These are phyloP conservation scores for Loxodonta africana DNA, from an alignment of 2,113 vertebrate species.

Conservation along the genomic window DNA sequence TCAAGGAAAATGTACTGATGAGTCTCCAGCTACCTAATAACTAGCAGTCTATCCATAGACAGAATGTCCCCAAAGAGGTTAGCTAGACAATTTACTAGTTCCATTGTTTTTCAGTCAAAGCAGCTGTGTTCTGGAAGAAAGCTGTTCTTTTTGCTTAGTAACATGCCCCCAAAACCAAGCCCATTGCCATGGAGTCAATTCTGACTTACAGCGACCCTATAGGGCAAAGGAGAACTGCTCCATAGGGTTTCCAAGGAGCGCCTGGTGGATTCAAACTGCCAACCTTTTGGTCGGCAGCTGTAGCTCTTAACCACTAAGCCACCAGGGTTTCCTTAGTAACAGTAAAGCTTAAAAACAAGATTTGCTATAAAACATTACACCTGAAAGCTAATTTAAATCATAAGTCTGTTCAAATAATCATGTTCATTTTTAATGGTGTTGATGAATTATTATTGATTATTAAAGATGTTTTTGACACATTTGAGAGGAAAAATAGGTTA, in stretches of 20 bases:
- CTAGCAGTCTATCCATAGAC: not conserved
- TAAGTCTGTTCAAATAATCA: not conserved
- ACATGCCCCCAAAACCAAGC: no score
- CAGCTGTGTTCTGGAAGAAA: not conserved
- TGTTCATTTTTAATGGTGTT: not conserved
- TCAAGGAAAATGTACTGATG: slow-evolving; percentile 45
- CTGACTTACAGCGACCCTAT: no score
- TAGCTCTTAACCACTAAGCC: no score
- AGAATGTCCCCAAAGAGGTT: slow-evolving; percentile 24
- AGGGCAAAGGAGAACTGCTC: no score
- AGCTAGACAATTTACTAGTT: not conserved
- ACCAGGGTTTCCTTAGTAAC: no score
- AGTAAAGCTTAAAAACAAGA: not conserved
- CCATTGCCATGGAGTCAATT: no score
- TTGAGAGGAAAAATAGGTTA: slow-evolving; percentile 19
- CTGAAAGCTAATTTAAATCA: slow-evolving; percentile 42
- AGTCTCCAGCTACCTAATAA: not conserved
- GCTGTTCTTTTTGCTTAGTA: not conserved
- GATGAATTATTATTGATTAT: not conserved
- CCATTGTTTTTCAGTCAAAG: slow-evolving; percentile 43
- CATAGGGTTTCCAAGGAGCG: no score
- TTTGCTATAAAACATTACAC: slow-evolving; percentile 1
- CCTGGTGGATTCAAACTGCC: no score
- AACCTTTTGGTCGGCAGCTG: no score
- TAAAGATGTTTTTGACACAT: slow-evolving; percentile 14